Evolutionary conservation across 2,888 invertebrate genomes (phyloP).

Genomic region (Agonopterix alstromeriana): DNA sequence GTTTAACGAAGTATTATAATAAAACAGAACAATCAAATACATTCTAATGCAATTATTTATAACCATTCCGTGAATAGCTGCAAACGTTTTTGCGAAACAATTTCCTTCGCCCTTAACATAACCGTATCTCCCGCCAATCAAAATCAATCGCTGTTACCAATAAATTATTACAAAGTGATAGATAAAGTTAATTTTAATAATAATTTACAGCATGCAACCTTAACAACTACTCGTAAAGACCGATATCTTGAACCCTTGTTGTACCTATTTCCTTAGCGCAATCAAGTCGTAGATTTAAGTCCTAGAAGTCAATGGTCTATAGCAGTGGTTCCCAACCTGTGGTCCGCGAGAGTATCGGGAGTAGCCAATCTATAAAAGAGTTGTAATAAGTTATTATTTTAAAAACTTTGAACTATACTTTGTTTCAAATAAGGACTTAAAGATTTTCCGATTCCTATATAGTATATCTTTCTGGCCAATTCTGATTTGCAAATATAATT

Average conservation of each 20-base stretch:
- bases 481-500: too few relatives aligned
- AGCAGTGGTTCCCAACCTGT: conserved; percentile 1
- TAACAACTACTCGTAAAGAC: conserved; percentile 12
- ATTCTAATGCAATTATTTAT: conserved; percentile 4
- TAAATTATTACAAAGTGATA: conserved; percentile 20
- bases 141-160: conserved; percentile 22
- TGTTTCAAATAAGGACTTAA: too few relatives aligned
- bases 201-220: conserved; percentile 23
- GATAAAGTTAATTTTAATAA: conserved; percentile 19
- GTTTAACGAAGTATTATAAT: too few relatives aligned
- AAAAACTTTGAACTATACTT: too few relatives aligned
- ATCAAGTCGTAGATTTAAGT: conserved; percentile 40
- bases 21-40: conserved; percentile 1
- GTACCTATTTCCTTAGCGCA: conserved; percentile 27
- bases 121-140: conserved; percentile 14
- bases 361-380: too few relatives aligned
- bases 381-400: too few relatives aligned
- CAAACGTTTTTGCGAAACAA: conserved; percentile 22
- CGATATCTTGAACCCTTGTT: conserved; percentile 22
- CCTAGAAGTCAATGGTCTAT: conserved; percentile 29
- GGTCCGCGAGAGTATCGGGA: too few relatives aligned
- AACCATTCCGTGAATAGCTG: conserved; percentile 3
- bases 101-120: conserved; percentile 11
- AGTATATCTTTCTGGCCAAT: too few relatives aligned
- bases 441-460: too few relatives aligned